Conservation (phyloP, 2,113 vertebrate species). For the Amphiprion percula region DNA sequence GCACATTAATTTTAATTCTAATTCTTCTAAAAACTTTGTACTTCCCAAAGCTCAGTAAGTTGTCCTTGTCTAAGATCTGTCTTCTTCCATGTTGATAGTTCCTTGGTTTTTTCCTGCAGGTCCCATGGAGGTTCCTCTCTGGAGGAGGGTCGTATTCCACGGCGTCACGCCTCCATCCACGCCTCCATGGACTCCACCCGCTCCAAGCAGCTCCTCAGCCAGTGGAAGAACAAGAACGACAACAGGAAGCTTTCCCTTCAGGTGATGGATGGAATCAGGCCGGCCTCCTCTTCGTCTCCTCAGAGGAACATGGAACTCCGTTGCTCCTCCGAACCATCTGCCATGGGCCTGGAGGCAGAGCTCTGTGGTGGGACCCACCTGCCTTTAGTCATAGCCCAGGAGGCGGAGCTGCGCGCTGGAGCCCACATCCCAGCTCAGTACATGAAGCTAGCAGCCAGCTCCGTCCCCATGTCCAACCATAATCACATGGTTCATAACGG, state of each 20-base stretch:
- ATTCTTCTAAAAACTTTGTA: too few species aligned
- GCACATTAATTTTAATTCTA: too few species aligned
- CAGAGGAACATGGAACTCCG: constrained; percentile 93
- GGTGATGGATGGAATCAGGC: constrained; percentile 90
- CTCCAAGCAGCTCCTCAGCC: constrained; percentile 96
- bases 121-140: constrained; percentile 89
- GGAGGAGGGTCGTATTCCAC: constrained; percentile 88
- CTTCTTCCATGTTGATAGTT: not conserved
- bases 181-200: constrained; percentile 95
- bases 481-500: constrained; percentile 77
- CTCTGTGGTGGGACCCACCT: constrained; percentile 81
- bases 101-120: constrained; percentile 39
- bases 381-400: constrained; percentile 46
- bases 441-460: constrained; percentile 91
- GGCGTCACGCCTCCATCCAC: constrained; percentile 94
- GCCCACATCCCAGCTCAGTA: constrained; percentile 85
- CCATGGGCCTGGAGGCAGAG: constrained; percentile 91
- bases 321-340: constrained; percentile 90
- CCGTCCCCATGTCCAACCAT: constrained; percentile 86
- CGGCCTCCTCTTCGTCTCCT: constrained; percentile 88
- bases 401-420: constrained; percentile 74
- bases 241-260: constrained; percentile 93
- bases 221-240: constrained; percentile 97
- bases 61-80: not conserved
- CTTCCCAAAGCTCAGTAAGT: too few species aligned